phyloP scores from a whole-genome alignment of 2,113 vertebrate species.

The Brachyhypopomus gauderio region DNA sequence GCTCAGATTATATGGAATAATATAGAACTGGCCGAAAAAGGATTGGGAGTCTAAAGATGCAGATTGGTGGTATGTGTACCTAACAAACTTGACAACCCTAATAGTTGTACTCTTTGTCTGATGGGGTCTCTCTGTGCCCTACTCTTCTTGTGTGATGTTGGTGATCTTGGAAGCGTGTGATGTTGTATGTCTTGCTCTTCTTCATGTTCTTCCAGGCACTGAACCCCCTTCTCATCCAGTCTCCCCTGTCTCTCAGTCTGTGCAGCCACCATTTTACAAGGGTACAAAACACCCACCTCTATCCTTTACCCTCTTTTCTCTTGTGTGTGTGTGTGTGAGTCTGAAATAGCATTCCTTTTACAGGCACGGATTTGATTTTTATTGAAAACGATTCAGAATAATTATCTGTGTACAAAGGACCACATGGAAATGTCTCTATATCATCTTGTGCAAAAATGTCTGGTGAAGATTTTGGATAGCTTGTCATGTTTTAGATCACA shows the following conservation, averaged over 20 bases:
- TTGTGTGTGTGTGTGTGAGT: slow-evolving; percentile 7
- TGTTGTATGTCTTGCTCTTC: slow-evolving; percentile 67
- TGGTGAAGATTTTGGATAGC: background rate
- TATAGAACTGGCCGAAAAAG: too few relatives aligned
- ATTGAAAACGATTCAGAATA: too few relatives aligned
- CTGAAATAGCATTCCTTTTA: too few relatives aligned
- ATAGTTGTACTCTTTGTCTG: too few relatives aligned
- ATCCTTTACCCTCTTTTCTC: slow-evolving; percentile 20
- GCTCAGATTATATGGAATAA: too few relatives aligned
- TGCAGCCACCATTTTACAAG: slow-evolving; percentile 77
- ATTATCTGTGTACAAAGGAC: too few relatives aligned
- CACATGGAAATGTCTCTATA: background rate
- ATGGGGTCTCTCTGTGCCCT: background rate
- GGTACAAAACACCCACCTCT: slow-evolving; percentile 74
- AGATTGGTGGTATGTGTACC: too few relatives aligned
- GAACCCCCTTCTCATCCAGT: slow-evolving; percentile 74
- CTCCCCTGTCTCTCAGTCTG: slow-evolving; percentile 77
- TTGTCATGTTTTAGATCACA: background rate
- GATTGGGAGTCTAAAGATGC: too few relatives aligned
- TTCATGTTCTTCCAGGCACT: slow-evolving; percentile 80
- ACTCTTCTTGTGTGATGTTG: slow-evolving; percentile 1
- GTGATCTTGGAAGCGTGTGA: slow-evolving; percentile 22
- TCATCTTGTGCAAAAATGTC: background rate
- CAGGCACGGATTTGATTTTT: too few relatives aligned
- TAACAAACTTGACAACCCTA: too few relatives aligned